Evolutionary conservation across 2,113 vertebrate species (phyloP).

Genomic region (Hystrix brachyura): DNA sequence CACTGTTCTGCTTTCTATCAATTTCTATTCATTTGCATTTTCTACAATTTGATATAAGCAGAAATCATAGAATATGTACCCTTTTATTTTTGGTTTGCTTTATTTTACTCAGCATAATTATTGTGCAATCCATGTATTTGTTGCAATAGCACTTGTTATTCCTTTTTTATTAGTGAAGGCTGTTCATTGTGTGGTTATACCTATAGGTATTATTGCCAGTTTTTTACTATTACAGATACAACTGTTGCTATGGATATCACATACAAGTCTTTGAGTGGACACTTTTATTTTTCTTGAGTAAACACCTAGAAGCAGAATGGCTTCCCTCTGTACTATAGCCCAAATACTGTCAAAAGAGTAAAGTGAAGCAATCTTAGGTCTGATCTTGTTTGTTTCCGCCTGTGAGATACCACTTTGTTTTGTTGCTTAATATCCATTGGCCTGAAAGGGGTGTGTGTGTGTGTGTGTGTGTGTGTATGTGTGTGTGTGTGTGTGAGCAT

Average conservation of each 20-base stretch:
- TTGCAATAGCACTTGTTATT: background rate
- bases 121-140: background rate
- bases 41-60: constrained; percentile 37
- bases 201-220: background rate
- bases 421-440: background rate
- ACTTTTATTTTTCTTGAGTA: constrained; percentile 40
- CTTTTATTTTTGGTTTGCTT: background rate
- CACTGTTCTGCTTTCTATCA: background rate
- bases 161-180: background rate
- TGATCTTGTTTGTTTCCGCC: background rate
- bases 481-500: background rate
- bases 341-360: background rate
- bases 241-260: background rate
- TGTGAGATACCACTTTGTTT: background rate
- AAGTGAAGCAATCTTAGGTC: background rate
- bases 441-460: background rate
- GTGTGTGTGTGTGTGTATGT: background rate
- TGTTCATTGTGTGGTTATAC: background rate
- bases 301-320: background rate
- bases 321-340: background rate
- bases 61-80: background rate
- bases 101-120: background rate
- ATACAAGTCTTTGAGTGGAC: background rate
- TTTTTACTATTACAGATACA: constrained; percentile 17
- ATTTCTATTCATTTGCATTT: constrained; percentile 25